Base-by-base conservation (phyloP, 2,888 invertebrate species). In the Athalia circularis region DNA sequence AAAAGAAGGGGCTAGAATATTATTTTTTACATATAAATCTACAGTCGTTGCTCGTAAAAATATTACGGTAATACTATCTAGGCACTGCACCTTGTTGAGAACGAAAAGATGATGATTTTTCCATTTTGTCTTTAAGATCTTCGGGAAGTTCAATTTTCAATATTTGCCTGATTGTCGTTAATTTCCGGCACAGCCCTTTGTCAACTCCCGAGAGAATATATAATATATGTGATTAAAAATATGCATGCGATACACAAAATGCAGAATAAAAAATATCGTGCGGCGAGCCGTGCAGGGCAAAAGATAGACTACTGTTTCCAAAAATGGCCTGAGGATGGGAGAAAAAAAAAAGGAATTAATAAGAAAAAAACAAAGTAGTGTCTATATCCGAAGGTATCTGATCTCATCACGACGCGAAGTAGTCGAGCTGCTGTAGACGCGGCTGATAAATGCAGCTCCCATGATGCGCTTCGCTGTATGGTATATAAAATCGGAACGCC, bases 401-500 rank as follows among this genome's bases (percentile, higher is more conserved):
- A 72, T 59, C 72, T 57, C 72, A 72, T 72, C 72, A 59, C 15
- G 70, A 72, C 59, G 59, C 57, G 11, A 47, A 45, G 57, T 45
- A 43, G 70, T 45, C 57, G 0, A 48, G 1, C 47, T 47, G 3
- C 64, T 43, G 43, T n/a, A 64, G 11, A 11, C 11, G 5, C 6
- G 3, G 45, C 47, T 48, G 29, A 15, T 62, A 62, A 8, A 62
- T 6, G 47, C 29, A 29, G 29, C 29, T 29, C 29, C 29, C 29
- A 29, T 29, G 29, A 29, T 29, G 29, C 29, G 29, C 29, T 29
- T 29, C 29, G 29, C 29, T 47, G 5, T 45, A 72, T 59, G 47
- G 57, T 59, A 45, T 57, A 72, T 87, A 85, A 88, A 86, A 84
- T 84, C 83, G 85, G 82, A 65, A 82, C 79, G 72, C 83, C 81